Evolutionary conservation across 1,140 invertebrate species (phyloP).

Genomic region (Mya arenaria): DNA sequence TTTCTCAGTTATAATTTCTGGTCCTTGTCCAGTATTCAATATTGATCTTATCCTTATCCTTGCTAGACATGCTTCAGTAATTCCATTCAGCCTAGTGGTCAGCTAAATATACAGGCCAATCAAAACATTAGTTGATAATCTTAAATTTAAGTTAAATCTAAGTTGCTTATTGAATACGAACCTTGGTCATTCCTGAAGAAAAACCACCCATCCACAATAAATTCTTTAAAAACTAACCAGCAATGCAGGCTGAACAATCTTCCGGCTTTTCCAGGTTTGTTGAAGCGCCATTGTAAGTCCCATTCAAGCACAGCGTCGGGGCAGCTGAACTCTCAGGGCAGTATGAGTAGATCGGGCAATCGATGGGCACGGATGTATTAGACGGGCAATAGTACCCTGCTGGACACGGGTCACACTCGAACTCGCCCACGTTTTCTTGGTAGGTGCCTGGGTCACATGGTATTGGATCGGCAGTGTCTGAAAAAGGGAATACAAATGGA

Average conservation of each 20-base stretch:
- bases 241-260: constrained; percentile 70
- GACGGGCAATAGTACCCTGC: constrained; percentile 69
- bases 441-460: constrained; percentile 74
- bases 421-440: constrained; percentile 66
- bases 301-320: constrained; percentile 72
- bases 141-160: too few relatives aligned
- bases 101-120: not conserved
- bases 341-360: constrained; percentile 73
- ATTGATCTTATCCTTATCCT: too few relatives aligned
- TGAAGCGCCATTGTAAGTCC: constrained; percentile 70
- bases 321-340: constrained; percentile 70
- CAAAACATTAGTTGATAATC: too few relatives aligned
- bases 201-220: not conserved
- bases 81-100: too few relatives aligned
- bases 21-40: too few relatives aligned
- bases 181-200: too few relatives aligned
- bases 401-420: constrained; percentile 69
- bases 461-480: constrained; percentile 64
- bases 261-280: constrained; percentile 60
- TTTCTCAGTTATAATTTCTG: too few relatives aligned
- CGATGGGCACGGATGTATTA: constrained; percentile 70
- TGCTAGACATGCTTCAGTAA: too few relatives aligned
- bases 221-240: constrained; percentile 63
- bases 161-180: too few relatives aligned
- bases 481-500: too few relatives aligned